Percentiles rank a stretch among this genome's conserved stretches.
These are phyloP conservation scores for Amitus sp. DNA, from an alignment of 2,888 invertebrate genomes.

Conservation along the genomic window DNA sequence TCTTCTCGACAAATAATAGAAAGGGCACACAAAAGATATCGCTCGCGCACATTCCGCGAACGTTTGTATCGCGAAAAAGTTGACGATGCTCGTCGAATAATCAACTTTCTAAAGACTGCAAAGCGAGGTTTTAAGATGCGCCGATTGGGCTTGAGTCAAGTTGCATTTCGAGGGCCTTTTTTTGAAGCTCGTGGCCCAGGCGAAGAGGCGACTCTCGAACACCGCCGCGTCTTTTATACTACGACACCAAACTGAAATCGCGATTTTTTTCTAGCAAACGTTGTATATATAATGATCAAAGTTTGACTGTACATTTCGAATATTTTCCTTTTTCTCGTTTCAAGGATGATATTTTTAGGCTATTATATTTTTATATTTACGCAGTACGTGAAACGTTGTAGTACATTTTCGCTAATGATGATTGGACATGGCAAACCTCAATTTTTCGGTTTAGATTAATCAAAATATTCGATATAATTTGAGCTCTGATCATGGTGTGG, in stretches of 20 bases:
- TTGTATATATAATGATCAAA: neutral
- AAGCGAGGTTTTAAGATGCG: constrained; percentile 2
- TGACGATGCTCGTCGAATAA: constrained; percentile 5
- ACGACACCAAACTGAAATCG: neutral
- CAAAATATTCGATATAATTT: too few relatives aligned
- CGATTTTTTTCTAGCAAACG: neutral
- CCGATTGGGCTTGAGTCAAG: neutral
- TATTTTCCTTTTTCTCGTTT: neutral
- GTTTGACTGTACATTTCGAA: neutral
- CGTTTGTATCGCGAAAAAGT: neutral
- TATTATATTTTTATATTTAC: too few relatives aligned
- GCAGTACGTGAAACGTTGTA: too few relatives aligned
- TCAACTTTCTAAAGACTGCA: constrained; percentile 7
- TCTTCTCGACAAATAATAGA: too few relatives aligned
- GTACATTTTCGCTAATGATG: too few relatives aligned
- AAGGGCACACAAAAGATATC: neutral
- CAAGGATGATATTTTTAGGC: too few relatives aligned
- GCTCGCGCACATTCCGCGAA: constrained; percentile 13
- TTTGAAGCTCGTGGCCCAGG: neutral
- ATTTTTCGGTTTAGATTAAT: too few relatives aligned
- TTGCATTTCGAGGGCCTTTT: neutral
- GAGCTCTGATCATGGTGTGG: neutral
- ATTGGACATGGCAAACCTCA: too few relatives aligned
- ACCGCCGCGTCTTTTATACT: constrained; percentile 1
- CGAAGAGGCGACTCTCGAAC: neutral